Conservation (phyloP, 2,797 vertebrate genomes). For the Halcyon badia region DNA sequence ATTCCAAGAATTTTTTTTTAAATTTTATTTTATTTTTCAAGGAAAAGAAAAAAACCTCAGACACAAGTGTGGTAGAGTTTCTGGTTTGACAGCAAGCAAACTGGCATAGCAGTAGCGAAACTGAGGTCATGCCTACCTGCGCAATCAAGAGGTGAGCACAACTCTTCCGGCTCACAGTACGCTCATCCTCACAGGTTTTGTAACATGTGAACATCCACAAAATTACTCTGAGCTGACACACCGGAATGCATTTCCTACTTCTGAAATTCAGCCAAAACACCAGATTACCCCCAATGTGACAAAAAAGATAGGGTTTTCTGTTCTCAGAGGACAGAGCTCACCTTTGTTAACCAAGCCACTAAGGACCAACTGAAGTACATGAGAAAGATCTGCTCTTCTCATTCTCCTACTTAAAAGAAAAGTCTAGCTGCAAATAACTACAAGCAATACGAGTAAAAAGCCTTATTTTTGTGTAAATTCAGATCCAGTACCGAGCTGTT, state of each 20-base stretch:
- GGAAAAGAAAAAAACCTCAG: background rate
- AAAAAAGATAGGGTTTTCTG: background rate
- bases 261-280: background rate
- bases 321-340: background rate
- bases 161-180: background rate
- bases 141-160: background rate
- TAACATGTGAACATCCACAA: background rate
- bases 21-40: too few species aligned
- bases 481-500: background rate
- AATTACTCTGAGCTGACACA: background rate
- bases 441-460: background rate
- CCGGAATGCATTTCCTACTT: background rate
- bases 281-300: background rate
- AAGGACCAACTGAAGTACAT: background rate
- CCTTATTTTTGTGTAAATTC: background rate
- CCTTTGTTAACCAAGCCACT: background rate
- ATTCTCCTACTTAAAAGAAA: background rate
- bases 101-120: background rate
- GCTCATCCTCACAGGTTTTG: background rate
- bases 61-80: background rate
- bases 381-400: background rate
- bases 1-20: background rate
- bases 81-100: background rate
- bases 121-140: background rate
- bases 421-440: background rate